A percentile compares a stretch with the other conserved stretches of the same genome.
Conservation (phyloP, 1,140 invertebrate genomes). For the Drosophila kanapiae region DNA sequence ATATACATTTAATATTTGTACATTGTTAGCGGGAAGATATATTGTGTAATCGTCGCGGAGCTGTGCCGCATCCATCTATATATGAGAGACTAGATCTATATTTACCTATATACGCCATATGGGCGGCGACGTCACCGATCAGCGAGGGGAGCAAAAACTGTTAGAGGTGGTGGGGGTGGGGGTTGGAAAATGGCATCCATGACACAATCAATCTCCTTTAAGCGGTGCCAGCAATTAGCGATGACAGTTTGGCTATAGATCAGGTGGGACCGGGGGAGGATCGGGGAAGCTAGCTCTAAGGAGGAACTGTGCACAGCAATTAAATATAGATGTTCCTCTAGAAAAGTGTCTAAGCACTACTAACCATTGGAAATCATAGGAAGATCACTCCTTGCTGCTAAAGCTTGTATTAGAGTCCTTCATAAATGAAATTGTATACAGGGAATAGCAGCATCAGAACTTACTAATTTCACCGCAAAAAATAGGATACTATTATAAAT, state of each 20-base stretch:
- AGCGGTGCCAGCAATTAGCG: constrained; percentile 60
- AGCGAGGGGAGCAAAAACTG: not conserved
- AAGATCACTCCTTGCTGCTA: too few species aligned
- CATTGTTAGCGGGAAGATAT: constrained; percentile 82
- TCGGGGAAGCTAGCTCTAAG: not conserved
- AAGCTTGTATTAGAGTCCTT: too few species aligned
- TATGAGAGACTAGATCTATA: constrained; percentile 26
- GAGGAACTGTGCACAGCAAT: not conserved
- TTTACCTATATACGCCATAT: constrained; percentile 35
- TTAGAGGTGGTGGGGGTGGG: not conserved
- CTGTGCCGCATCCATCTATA: constrained; percentile 14
- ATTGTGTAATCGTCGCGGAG: constrained; percentile 71
- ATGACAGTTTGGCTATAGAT: constrained; percentile 47
- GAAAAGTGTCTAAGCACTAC: not conserved
- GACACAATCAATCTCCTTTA: constrained; percentile 66
- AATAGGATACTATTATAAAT: not conserved
- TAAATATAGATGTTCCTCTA: not conserved
- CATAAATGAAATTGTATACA: too few species aligned
- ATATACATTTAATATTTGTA: constrained; percentile 84
- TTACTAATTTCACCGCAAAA: too few species aligned
- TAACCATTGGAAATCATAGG: too few species aligned
- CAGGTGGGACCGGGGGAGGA: not conserved
- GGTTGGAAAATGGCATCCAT: constrained; percentile 36
- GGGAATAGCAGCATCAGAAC: too few species aligned
- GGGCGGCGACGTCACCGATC: constrained; percentile 52